Conservation (phyloP, 2,888 invertebrate species). For the Drosophila quasianomalipes region DNA sequence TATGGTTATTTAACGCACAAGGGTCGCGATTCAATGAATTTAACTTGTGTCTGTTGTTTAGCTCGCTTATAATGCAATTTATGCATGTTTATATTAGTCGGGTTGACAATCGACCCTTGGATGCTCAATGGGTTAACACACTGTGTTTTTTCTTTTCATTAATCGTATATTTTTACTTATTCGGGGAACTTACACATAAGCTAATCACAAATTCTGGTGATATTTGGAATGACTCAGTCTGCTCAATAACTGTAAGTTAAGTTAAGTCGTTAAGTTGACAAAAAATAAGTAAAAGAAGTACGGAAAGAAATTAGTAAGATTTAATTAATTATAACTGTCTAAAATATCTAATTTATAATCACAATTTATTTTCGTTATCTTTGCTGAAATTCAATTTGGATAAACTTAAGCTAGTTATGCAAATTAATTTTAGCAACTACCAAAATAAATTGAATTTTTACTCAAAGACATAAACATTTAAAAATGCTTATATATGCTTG, state of each 20-base stretch:
- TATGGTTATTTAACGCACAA: conserved; percentile 71
- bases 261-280: neutral
- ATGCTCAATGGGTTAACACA: conserved; percentile 54
- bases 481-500: neutral
- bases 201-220: neutral
- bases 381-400: neutral
- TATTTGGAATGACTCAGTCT: neutral
- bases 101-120: conserved; percentile 34
- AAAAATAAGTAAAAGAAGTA: neutral
- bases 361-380: neutral
- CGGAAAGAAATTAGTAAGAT: neutral
- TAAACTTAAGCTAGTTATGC: neutral
- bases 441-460: neutral
- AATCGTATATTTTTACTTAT: neutral
- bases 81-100: conserved; percentile 69
- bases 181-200: conserved; percentile 2
- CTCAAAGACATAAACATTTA: neutral
- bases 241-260: neutral
- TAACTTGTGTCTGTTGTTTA: conserved; percentile 70
- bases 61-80: conserved; percentile 77
- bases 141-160: conserved; percentile 17
- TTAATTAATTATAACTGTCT: neutral
- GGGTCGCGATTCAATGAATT: conserved; percentile 47
- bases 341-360: neutral
- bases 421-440: neutral